Evolutionary conservation across 2,888 invertebrate genomes (phyloP), one percentile per base, ranked within the genome.

Genomic region (Erpobdella octoculata): DNA sequence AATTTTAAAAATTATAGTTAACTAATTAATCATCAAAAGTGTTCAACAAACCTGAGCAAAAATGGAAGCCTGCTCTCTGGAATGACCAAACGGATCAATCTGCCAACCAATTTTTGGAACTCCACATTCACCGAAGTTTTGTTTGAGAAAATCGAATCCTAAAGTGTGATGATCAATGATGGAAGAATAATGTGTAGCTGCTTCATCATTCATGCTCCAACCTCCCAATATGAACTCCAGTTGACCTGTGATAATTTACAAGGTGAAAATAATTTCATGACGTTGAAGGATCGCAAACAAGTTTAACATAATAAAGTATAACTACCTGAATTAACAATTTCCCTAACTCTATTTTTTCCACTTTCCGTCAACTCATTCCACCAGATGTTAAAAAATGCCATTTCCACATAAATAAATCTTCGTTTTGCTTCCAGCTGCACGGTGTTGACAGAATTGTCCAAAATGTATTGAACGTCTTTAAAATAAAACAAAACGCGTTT

Each of bases 1-100:
- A n/a, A n/a, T n/a, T n/a, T n/a, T n/a, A n/a, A n/a, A n/a, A n/a
- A n/a, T 41, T 41, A 12, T 12, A 41, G 12, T 41, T 12, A 41
- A 41, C 18, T 41, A 41, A 12, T 41, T 41, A 12, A 41, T 41
- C 18, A 12, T 41, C 46, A 18, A 41, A 41, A 41, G n/a, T n/a
- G n/a, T n/a, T n/a, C n/a, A n/a, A n/a, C n/a, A n/a, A n/a, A 86
- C 85, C 81, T 83, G 82, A 18, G 85, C 83, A 79, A 85, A 86
- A 6, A 86, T 76, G 28, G 89, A 88, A 0, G 92, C 93, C 85
- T 91, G 90, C 83, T 93, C 93, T 3, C 91, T 84, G 0, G 92
- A 90, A 78, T 92, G 92, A 0, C 92, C 92, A 78, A 92, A 92
- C 0, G 91, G 91, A 80, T 92, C 92, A 28, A 92, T 91, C 83